phyloP scores from a whole-genome alignment of 2,797 vertebrate genomes.

The Mus caroli region DNA sequence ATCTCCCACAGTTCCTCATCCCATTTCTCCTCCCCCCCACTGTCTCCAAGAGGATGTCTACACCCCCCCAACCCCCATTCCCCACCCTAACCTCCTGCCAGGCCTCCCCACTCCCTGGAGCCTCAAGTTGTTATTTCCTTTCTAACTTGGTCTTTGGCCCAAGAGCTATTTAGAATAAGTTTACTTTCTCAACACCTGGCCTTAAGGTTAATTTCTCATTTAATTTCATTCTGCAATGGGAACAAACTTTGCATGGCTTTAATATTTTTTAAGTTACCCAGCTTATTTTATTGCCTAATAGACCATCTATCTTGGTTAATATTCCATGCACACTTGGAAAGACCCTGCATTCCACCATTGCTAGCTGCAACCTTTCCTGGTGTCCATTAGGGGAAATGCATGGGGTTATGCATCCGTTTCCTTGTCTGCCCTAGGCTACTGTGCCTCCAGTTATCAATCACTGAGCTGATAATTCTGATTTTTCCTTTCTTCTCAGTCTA shows the following conservation, averaged over 20 bases:
- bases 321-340: background rate
- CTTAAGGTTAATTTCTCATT: background rate
- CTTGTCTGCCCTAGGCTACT: background rate
- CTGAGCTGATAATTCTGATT: background rate
- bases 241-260: conserved; percentile 9
- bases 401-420: background rate
- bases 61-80: background rate
- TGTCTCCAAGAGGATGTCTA: background rate
- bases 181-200: conserved; percentile 7
- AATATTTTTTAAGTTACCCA: background rate
- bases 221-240: background rate
- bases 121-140: background rate
- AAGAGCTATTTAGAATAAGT: background rate
- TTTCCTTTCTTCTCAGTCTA: background rate
- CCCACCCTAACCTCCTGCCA: background rate
- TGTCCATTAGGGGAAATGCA: background rate
- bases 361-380: background rate
- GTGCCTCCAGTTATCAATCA: background rate
- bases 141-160: conserved; percentile 10
- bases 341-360: background rate
- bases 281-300: conserved; percentile 6
- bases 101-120: background rate
- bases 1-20: background rate
- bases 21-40: background rate
- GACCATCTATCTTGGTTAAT: background rate